These are phyloP conservation scores for Bimastos eiseni DNA, from an alignment of 2,888 invertebrate genomes.

Conservation along the genomic window DNA sequence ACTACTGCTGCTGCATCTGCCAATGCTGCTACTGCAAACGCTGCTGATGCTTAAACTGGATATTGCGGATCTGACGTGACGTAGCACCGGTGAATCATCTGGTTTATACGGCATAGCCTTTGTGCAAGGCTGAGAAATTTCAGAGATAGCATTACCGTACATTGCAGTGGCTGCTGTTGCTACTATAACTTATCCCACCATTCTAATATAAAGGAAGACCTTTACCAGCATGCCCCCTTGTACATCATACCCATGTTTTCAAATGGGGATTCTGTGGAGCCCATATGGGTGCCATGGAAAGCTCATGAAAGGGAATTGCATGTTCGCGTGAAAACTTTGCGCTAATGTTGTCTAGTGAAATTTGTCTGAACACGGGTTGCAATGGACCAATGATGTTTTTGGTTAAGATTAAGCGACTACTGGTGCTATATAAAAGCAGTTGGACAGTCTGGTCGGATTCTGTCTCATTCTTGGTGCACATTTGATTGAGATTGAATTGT, in stretches of 20 bases:
- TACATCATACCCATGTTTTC: no score
- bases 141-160: background rate
- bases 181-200: background rate
- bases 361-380: background rate
- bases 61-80: background rate
- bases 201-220: background rate
- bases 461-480: background rate
- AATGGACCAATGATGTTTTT: no score
- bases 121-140: background rate
- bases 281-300: no score
- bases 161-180: background rate
- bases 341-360: background rate
- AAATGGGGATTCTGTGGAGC: no score
- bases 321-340: background rate
- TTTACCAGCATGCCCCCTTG: no score
- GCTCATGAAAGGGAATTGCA: no score
- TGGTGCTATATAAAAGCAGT: background rate
- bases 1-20: background rate
- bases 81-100: background rate
- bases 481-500: constrained; percentile 13
- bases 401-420: background rate
- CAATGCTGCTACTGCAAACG: background rate
- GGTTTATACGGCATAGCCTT: background rate
- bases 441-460: background rate
- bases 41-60: background rate